Base-by-base conservation (phyloP, 2,113 vertebrate species). In the Burhinus oedicnemus region DNA sequence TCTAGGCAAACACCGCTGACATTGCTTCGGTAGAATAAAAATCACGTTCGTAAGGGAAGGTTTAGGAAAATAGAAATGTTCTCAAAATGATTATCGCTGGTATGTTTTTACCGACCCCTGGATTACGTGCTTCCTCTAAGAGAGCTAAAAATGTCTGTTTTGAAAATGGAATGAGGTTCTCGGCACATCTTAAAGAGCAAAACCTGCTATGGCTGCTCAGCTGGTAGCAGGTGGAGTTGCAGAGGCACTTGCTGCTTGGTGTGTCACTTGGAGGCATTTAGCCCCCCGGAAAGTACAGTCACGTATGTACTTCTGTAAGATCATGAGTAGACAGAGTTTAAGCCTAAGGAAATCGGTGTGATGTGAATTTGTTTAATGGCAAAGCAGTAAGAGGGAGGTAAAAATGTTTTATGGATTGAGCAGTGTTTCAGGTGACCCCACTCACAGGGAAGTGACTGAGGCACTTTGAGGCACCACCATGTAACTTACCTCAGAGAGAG, bases 141-240 rank as follows among this genome's bases (percentile, higher is more conserved):
- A 52, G 68, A 36, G 79, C 42, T 91, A 74, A 97, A 97, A 83
- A 94, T 93, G 68, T 77, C 97, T 51, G 45, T 17, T 90, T 95
- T 42, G 74, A 80, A 94, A 75, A 80, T 27, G 87, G 61, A 93
- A 69, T 36, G 47, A 27, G 86, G 94, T 62, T 90, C 86, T 87
- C 30, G 0, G 72, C 45, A 38, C 80, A 51, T 92, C 93, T 87
- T 72, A 45, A 62, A 64, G 80, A 76, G 75, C 77, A 40, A 83
- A 87, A 74, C 64, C 83, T 89, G 92, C 70, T 29, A 91, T 92
- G 93, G 89, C 89, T 94, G 90, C 92, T 93, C 38, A 23, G 77
- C 87, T 90, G 95, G 65, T 81, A 26, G 74, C 94, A 95, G 91
- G 91, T 93, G 89, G 84, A 88, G 95, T 61, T 96, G 89, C 93